phyloP scores from a whole-genome alignment of 2,888 invertebrate genomes.

The Scaeva pyrastri region DNA sequence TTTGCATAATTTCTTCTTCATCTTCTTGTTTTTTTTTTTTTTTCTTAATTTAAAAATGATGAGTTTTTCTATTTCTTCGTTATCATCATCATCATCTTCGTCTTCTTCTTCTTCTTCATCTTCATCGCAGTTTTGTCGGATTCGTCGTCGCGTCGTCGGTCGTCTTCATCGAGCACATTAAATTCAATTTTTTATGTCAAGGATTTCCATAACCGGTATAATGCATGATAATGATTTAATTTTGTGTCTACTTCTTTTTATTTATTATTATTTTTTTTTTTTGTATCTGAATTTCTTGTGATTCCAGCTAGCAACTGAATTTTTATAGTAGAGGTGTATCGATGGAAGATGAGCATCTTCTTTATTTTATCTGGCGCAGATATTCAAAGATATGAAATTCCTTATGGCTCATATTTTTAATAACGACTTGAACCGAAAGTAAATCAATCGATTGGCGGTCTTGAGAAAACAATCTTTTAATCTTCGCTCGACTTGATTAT shows the following conservation, averaged over 20 bases:
- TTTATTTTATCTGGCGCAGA: conserved; percentile 6
- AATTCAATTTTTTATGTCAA: conserved; percentile 81
- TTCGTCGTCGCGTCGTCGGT: conserved; percentile 21
- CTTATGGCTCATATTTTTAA: neutral
- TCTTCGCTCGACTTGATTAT: neutral
- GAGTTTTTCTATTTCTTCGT: conserved; percentile 30
- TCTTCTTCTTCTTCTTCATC: conserved; percentile 20
- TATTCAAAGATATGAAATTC: conserved; percentile 34
- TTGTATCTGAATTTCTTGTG: neutral
- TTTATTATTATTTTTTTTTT: no score
- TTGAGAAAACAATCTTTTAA: conserved; percentile 42
- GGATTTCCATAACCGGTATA: conserved; percentile 83
- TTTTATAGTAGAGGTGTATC: neutral
- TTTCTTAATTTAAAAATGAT: conserved; percentile 45
- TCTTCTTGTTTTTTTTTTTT: no score
- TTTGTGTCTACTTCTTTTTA: conserved; percentile 31
- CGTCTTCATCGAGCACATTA: no score
- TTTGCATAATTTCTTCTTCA: conserved; percentile 72
- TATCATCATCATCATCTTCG: conserved; percentile 2
- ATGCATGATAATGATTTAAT: conserved; percentile 75
- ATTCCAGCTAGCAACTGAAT: conserved; percentile 28
- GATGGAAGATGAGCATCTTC: conserved; percentile 26
- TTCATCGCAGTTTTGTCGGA: neutral
- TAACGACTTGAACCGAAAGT: conserved; percentile 36
- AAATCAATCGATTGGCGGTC: conserved; percentile 52